Evolutionary conservation across 2,888 invertebrate species (phyloP).

Genomic region (Drosophila antonietae): DNA sequence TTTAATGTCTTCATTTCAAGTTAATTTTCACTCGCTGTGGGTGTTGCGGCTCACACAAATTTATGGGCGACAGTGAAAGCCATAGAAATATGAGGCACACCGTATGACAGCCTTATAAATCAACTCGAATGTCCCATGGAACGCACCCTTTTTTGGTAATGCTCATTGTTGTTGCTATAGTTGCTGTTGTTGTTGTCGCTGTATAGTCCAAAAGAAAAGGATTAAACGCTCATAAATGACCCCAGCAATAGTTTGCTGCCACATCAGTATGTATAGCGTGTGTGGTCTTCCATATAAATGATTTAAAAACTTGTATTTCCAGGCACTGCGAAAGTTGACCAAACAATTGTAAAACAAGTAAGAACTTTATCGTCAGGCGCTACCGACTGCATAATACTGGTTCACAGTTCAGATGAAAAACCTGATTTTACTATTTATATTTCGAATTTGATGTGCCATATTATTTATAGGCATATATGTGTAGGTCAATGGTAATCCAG

Average conservation of each 20-base stretch:
- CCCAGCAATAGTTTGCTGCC: slow-evolving; percentile 34
- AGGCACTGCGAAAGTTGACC: slow-evolving; percentile 46
- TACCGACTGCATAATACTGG: neutral
- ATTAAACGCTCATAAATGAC: slow-evolving; percentile 71
- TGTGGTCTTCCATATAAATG: slow-evolving; percentile 35
- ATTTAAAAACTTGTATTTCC: slow-evolving; percentile 27
- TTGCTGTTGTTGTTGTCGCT: slow-evolving; percentile 7
- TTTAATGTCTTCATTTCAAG: slow-evolving; percentile 70
- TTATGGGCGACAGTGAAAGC: slow-evolving; percentile 74
- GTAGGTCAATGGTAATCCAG: too few species aligned
- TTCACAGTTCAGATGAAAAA: neutral
- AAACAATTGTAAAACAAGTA: slow-evolving; percentile 9
- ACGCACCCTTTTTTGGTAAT: slow-evolving; percentile 63
- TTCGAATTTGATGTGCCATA: neutral
- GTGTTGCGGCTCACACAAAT: slow-evolving; percentile 55
- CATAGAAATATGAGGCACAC: slow-evolving; percentile 73
- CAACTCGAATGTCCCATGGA: slow-evolving; percentile 63
- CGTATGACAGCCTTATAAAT: slow-evolving; percentile 59
- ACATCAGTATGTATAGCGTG: slow-evolving; percentile 27
- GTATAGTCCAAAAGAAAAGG: slow-evolving; percentile 56
- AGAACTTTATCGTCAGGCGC: neutral
- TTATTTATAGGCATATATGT: neutral
- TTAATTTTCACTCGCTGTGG: slow-evolving; percentile 65
- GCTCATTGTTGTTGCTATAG: slow-evolving; percentile 17
- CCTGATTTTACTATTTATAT: neutral